phyloP scores from a whole-genome alignment of 2,888 invertebrate genomes.

The Cyclophora albipunctata region DNA sequence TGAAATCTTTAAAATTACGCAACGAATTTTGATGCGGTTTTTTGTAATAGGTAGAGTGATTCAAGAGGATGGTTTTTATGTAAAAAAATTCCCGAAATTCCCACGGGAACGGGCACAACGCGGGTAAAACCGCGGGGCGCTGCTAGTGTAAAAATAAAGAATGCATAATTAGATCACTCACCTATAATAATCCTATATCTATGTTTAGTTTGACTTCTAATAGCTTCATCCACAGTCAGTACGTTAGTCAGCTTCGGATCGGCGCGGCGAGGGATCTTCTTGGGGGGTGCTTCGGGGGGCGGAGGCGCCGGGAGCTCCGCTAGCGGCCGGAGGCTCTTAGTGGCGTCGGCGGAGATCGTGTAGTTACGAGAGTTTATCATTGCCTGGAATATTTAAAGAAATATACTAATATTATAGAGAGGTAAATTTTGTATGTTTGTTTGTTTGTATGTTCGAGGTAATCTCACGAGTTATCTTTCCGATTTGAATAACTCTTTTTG shows the following conservation, averaged over 20 bases:
- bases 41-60: no score
- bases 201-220: slow-evolving; percentile 71
- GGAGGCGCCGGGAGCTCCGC: slow-evolving; percentile 14
- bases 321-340: slow-evolving; percentile 45
- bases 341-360: slow-evolving; percentile 54
- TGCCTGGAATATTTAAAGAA: slow-evolving; percentile 31
- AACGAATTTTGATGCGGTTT: no score
- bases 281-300: slow-evolving; percentile 24
- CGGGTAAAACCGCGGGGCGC: no score
- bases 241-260: slow-evolving; percentile 56
- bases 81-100: no score
- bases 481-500: no score
- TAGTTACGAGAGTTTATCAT: slow-evolving; percentile 57
- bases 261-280: slow-evolving; percentile 52
- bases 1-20: no score
- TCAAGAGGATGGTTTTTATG: no score
- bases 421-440: no score
- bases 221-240: slow-evolving; percentile 60
- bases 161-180: slow-evolving; percentile 22
- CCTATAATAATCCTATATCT: slow-evolving; percentile 70
- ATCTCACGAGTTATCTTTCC: no score
- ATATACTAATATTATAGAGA: background rate
- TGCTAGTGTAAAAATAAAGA: no score
- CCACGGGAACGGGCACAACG: no score
- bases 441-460: no score